A percentile compares a stretch with the other conserved stretches of the same genome.
Evolutionary conservation across 2,797 vertebrate genomes (phyloP).

Genomic region (Trachurus trachurus): DNA sequence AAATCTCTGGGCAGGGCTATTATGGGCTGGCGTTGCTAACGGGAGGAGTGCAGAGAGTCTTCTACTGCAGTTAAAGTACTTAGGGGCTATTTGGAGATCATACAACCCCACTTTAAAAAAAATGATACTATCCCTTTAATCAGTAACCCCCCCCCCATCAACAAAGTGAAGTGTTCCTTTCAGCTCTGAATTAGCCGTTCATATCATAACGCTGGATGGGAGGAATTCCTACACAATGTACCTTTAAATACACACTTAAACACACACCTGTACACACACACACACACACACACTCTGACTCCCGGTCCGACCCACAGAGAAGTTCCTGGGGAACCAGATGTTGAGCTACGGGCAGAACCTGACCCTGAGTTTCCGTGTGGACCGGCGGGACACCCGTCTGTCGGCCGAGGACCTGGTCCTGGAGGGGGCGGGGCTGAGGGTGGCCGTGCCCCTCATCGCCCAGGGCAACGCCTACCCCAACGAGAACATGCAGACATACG

Average conservation of each 20-base stretch:
- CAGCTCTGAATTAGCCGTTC: no score
- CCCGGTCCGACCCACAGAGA: slow-evolving; percentile 82
- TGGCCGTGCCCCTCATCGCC: slow-evolving; percentile 94
- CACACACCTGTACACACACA: slow-evolving; percentile 4
- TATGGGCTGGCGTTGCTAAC: no score
- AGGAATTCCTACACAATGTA: no score
- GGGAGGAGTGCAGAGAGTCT: no score
- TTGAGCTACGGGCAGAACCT: slow-evolving; percentile 97
- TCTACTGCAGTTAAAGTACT: no score
- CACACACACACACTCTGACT: slow-evolving; percentile 11
- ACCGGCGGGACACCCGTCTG: slow-evolving; percentile 92
- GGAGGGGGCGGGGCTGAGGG: slow-evolving; percentile 91
- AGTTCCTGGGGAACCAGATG: slow-evolving; percentile 93
- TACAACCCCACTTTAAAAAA: no score
- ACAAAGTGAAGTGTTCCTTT: no score
- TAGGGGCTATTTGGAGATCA: no score
- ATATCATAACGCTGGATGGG: no score
- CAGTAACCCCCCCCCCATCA: no score
- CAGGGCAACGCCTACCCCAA: slow-evolving; percentile 96
- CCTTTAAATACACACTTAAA: neutral
- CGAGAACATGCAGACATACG: slow-evolving; percentile 88
- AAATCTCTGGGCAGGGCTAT: no score
- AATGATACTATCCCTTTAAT: no score
- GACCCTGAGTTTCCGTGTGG: slow-evolving; percentile 92
- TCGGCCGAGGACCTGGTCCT: slow-evolving; percentile 96